phyloP scores from a whole-genome alignment of 2,888 invertebrate species.

The Pterostichus niger region DNA sequence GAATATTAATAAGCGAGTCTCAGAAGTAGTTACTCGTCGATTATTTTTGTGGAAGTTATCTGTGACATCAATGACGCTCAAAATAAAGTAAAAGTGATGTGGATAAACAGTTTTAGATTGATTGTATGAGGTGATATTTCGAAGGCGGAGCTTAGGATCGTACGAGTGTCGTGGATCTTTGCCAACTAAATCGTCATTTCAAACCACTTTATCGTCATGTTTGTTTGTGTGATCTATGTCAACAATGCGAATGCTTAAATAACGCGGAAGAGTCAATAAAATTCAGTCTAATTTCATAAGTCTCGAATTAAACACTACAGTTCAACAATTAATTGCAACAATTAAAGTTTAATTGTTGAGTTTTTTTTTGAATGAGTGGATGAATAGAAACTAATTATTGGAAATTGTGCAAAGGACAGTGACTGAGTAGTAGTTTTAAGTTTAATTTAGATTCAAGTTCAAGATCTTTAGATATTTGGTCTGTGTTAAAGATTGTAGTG shows the following conservation, averaged over 20 bases:
- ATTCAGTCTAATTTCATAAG: constrained; percentile 37
- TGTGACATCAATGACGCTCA: constrained; percentile 2
- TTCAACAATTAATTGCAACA: constrained; percentile 11
- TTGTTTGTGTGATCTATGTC: constrained; percentile 5
- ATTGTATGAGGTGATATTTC: constrained; percentile 67
- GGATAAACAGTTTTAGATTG: neutral
- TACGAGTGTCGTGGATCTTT: constrained; percentile 58
- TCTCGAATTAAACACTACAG: neutral
- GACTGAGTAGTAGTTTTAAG: neutral
- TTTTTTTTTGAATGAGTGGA: neutral
- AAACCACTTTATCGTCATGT: constrained; percentile 23
- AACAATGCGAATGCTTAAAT: constrained; percentile 51
- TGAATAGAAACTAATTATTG: neutral
- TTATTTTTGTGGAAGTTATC: neutral
- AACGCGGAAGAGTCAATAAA: neutral
- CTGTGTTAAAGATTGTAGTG: too few species aligned
- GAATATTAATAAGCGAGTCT: too few species aligned
- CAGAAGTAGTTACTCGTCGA: neutral
- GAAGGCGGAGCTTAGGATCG: constrained; percentile 67
- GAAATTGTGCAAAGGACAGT: neutral
- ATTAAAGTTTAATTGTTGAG: neutral
- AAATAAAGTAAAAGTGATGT: constrained; percentile 48
- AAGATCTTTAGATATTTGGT: too few species aligned
- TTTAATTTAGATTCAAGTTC: neutral
- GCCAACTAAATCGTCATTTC: constrained; percentile 35